Evolutionary conservation across 2,797 vertebrate genomes (phyloP).

Genomic region (Pterois miles): DNA sequence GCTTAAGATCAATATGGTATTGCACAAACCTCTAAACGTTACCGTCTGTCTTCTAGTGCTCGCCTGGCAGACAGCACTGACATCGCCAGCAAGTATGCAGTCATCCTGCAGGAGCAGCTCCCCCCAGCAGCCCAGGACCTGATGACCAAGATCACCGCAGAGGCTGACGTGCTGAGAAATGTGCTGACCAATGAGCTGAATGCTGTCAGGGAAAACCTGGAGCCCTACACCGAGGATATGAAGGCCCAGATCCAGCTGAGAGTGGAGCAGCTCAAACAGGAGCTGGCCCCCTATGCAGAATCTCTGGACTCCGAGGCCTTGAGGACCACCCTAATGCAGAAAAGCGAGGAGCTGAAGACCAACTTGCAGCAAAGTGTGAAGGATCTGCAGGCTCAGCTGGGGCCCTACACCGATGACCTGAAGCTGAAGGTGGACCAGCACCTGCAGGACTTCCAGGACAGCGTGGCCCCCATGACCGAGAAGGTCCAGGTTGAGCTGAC

Average conservation of each 20-base stretch:
- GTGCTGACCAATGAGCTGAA: conserved; percentile 73
- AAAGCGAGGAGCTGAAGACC: conserved; percentile 79
- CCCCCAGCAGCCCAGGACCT: conserved; percentile 75
- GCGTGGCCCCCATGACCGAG: conserved; percentile 72
- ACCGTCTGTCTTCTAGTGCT: conserved; percentile 41
- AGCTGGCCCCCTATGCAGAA: conserved; percentile 77
- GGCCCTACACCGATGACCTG: conserved; percentile 81
- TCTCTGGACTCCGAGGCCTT: conserved; percentile 79
- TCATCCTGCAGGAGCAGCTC: conserved; percentile 74
- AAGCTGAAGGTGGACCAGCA: conserved; percentile 80
- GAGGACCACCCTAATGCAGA: conserved; percentile 76
- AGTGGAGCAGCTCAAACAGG: conserved; percentile 79
- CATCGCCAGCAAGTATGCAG: conserved; percentile 74
- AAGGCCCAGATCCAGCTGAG: conserved; percentile 76
- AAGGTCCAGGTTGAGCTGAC: conserved; percentile 75
- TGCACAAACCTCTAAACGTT: not conserved
- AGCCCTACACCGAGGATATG: conserved; percentile 80
- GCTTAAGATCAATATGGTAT: not conserved
- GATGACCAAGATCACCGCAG: conserved; percentile 75
- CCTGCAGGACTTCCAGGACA: conserved; percentile 78
- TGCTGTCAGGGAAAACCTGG: conserved; percentile 61
- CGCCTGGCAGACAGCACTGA: conserved; percentile 78
- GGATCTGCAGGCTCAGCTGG: conserved; percentile 80
- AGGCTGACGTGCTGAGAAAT: conserved; percentile 75
- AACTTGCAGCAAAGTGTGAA: conserved; percentile 79